Evolutionary conservation across 1,140 invertebrate genomes (phyloP).

Genomic region (Ceratina australensis): DNA sequence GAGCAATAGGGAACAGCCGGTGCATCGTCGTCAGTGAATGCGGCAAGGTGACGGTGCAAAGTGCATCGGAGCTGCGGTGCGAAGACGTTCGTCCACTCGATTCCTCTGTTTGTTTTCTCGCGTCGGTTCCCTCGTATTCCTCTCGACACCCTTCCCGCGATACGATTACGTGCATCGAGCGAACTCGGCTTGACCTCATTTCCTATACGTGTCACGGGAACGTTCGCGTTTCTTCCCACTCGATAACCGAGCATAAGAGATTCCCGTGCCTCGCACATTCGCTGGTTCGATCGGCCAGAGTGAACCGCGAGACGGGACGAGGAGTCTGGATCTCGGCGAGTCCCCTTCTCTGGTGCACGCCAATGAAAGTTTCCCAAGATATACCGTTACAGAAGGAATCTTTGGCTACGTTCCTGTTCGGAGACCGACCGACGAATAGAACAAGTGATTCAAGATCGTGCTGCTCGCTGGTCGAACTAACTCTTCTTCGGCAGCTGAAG

Average conservation of each 20-base stretch:
- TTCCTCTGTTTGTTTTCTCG: background rate
- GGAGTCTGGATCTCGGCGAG: conserved; percentile 21
- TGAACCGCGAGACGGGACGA: conserved; percentile 3
- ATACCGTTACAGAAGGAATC: conserved; percentile 37
- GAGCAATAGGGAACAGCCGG: conserved; percentile 26
- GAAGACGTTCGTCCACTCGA: background rate
- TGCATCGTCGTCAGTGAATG: conserved; percentile 44
- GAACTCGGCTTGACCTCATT: conserved; percentile 31
- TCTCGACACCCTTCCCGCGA: no score
- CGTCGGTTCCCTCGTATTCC: background rate
- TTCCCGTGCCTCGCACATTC: background rate
- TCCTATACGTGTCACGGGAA: background rate
- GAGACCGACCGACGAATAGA: background rate
- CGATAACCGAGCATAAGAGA: no score
- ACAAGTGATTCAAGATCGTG: background rate
- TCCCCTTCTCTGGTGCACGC: conserved; percentile 10
- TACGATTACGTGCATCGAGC: background rate
- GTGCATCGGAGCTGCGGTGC: conserved; percentile 15
- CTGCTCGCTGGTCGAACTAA: background rate
- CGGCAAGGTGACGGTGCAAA: conserved; percentile 45
- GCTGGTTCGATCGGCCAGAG: background rate
- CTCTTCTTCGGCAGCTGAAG: conserved; percentile 2
- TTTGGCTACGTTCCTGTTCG: conserved; percentile 18
- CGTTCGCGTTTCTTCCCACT: background rate
- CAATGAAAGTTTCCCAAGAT: conserved; percentile 37